A percentile compares a stretch with the other conserved stretches of the same genome.
Evolutionary conservation across 2,113 vertebrate genomes (phyloP).

Genomic region (Corapipo altera): DNA sequence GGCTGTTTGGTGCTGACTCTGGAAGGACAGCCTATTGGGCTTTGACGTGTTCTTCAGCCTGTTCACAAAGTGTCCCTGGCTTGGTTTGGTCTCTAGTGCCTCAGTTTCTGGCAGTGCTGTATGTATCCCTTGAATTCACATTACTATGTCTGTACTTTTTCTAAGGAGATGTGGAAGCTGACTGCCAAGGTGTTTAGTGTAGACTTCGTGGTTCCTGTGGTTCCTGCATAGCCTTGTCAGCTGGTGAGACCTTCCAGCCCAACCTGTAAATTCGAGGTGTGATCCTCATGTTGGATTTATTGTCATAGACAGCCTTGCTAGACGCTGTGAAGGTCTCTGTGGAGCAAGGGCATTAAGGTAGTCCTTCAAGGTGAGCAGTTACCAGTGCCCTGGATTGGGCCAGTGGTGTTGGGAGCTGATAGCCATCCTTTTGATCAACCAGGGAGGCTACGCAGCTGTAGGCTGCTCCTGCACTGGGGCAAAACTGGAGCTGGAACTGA

Average conservation of each 20-base stretch:
- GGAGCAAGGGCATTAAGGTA: neutral
- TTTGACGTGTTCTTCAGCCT: neutral
- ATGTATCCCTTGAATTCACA: neutral
- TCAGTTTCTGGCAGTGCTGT: neutral
- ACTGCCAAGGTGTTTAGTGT: neutral
- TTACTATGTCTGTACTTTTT: neutral
- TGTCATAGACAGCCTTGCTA: neutral
- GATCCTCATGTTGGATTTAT: neutral
- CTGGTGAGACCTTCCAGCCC: neutral
- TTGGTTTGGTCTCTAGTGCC: neutral
- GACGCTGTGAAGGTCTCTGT: neutral
- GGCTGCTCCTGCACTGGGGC: neutral
- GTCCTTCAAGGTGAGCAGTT: neutral
- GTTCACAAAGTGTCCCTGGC: neutral
- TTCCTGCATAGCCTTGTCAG: neutral
- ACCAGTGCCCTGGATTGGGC: neutral
- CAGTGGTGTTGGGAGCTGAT: neutral
- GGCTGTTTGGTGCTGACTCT: neutral
- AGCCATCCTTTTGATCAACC: neutral
- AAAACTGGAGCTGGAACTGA: neutral
- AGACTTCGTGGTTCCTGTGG: neutral
- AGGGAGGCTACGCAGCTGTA: rapidly evolving
- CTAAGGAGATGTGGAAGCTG: neutral
- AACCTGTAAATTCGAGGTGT: neutral
- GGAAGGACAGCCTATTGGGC: neutral